Evolutionary conservation across 2,797 vertebrate species (phyloP).

Genomic region (Cryptoblepharus egeriae): DNA sequence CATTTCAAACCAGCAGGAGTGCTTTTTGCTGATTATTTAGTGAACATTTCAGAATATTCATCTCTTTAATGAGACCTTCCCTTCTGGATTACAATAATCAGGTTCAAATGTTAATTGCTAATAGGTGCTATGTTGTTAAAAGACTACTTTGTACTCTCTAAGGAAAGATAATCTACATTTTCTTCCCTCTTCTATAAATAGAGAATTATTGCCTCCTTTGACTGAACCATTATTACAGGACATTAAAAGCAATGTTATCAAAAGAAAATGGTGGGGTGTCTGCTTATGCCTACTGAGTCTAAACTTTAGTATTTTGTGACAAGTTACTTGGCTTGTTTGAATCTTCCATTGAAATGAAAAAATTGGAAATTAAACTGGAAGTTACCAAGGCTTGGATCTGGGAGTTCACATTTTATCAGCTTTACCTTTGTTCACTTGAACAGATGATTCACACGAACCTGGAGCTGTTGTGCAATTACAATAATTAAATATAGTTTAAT

Average conservation of each 20-base stretch:
- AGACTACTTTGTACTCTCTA: slow-evolving; percentile 11
- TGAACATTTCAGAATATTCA: neutral
- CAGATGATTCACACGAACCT: too few species aligned
- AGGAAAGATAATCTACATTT: neutral
- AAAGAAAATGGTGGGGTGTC: neutral
- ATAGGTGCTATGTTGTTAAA: slow-evolving; percentile 32
- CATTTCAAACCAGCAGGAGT: neutral
- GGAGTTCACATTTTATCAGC: neutral
- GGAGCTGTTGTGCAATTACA: too few species aligned
- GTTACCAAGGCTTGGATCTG: neutral
- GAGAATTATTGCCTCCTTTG: neutral
- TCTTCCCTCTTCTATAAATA: neutral
- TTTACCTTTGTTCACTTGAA: neutral
- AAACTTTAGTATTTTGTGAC: neutral
- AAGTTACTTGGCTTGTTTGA: neutral
- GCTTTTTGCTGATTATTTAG: slow-evolving; percentile 30
- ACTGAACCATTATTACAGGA: neutral
- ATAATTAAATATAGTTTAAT: too few species aligned
- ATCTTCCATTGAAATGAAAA: neutral
- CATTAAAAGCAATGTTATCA: neutral
- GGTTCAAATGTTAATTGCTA: slow-evolving; percentile 32
- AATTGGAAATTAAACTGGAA: neutral
- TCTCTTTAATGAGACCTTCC: neutral
- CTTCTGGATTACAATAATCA: slow-evolving; percentile 14
- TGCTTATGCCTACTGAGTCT: neutral